These are phyloP conservation scores for Nycticorax nycticorax DNA, from an alignment of 2,113 vertebrate genomes.

Conservation along the genomic window DNA sequence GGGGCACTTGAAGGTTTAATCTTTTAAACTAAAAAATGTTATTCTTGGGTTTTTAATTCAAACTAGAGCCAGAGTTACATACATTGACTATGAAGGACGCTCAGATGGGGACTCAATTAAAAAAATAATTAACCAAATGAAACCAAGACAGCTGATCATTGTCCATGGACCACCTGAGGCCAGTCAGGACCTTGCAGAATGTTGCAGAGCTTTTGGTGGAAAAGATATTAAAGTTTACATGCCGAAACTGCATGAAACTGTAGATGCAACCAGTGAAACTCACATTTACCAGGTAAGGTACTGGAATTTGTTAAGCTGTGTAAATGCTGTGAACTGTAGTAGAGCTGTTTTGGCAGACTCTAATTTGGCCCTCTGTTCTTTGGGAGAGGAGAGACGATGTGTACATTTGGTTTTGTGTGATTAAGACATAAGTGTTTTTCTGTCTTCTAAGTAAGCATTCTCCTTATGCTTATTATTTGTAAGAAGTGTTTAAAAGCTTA, in stretches of 20 bases:
- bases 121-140: conserved; percentile 99
- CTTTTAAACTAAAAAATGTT: background rate
- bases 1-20: background rate
- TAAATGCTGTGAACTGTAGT: background rate
- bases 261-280: conserved; percentile 97
- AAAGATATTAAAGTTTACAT: conserved; percentile 98
- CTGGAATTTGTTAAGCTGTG: background rate
- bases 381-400: background rate
- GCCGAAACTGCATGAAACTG: conserved; percentile 94
- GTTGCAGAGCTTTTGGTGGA: conserved; percentile 93
- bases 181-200: conserved; percentile 93
- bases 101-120: conserved; percentile 99
- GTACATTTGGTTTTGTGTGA: background rate
- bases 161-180: conserved; percentile 94
- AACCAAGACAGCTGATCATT: conserved; percentile 92
- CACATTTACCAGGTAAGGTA: conserved; percentile 94
- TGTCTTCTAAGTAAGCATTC: background rate
- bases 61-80: conserved; percentile 89
- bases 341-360: background rate
- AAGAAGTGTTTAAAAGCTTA: background rate
- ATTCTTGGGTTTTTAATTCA: background rate
- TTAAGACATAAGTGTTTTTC: background rate
- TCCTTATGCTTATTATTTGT: background rate
- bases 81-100: conserved; percentile 98
- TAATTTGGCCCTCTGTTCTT: background rate